phyloP scores from a whole-genome alignment of 2,888 invertebrate genomes.

The Hirtodrosophila histrioides region DNA sequence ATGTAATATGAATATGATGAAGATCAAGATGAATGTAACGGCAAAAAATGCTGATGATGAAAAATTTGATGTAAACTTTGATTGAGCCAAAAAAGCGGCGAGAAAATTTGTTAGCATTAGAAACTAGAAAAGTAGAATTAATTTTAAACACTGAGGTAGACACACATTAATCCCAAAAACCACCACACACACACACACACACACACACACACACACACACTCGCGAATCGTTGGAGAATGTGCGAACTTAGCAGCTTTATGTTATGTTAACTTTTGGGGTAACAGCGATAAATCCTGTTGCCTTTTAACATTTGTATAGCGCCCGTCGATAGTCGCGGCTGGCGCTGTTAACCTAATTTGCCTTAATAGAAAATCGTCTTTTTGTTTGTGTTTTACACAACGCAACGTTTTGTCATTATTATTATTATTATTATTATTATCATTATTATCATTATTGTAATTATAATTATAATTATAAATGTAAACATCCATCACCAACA shows the following conservation, averaged over 20 bases:
- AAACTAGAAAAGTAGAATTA: conserved; percentile 36
- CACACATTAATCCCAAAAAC: conserved; percentile 12
- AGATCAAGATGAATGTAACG: too few species aligned
- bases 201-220: conserved; percentile 17
- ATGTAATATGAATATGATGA: too few species aligned
- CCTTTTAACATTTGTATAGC: conserved; percentile 4
- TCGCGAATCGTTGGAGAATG: conserved; percentile 28
- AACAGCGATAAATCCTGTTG: conserved; percentile 8
- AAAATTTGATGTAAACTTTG: not conserved
- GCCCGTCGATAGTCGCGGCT: conserved; percentile 1
- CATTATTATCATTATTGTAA: not conserved
- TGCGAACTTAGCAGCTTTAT: conserved; percentile 58
- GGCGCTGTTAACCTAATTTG: conserved; percentile 64
- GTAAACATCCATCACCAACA: conserved; percentile 39
- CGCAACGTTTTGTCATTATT: conserved; percentile 25
- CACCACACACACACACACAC: conserved; percentile 15
- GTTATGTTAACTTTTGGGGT: conserved; percentile 45
- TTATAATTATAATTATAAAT: conserved; percentile 15
- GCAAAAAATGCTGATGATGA: not conserved
- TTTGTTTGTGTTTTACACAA: conserved; percentile 25
- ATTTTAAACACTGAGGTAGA: conserved; percentile 24
- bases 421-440: conserved; percentile 14
- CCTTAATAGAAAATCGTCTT: conserved; percentile 68
- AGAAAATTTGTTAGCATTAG: conserved; percentile 30
- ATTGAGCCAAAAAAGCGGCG: conserved; percentile 3